Evolutionary conservation across 2,113 vertebrate species (phyloP).

Genomic region (Plectropomus leopardus): DNA sequence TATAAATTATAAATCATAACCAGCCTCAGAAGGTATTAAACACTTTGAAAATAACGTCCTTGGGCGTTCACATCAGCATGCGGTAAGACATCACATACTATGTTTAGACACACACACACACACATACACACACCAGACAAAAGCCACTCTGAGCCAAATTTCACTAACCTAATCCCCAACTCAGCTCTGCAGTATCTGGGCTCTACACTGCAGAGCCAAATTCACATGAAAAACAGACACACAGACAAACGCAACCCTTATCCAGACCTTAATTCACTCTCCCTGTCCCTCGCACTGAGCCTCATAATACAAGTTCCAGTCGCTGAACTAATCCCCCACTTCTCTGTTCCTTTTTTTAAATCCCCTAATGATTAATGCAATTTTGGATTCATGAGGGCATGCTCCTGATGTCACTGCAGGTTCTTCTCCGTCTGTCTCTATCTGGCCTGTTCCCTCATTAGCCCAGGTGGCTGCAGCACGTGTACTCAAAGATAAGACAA

Average conservation of each 20-base stretch:
- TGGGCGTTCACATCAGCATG: constrained; percentile 32
- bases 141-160: constrained; percentile 67
- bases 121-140: constrained; percentile 51
- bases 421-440: constrained; percentile 31
- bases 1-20: constrained; percentile 58
- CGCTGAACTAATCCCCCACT: constrained; percentile 66
- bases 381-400: constrained; percentile 52
- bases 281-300: constrained; percentile 25
- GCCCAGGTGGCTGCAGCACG: constrained; percentile 42
- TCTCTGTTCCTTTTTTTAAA: constrained; percentile 47
- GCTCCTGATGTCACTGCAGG: constrained; percentile 41
- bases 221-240: constrained; percentile 64
- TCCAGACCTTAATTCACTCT: constrained; percentile 60
- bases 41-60: constrained; percentile 51
- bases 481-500: constrained; percentile 70
- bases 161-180: constrained; percentile 69
- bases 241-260: constrained; percentile 49
- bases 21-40: constrained; percentile 55
- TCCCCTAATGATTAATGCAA: constrained; percentile 66
- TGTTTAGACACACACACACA: constrained; percentile 13
- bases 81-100: constrained; percentile 8
- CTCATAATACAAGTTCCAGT: constrained; percentile 68
- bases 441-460: constrained; percentile 40
- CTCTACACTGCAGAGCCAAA: constrained; percentile 59
- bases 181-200: constrained; percentile 57